Conservation (phyloP, 2,113 vertebrate genomes). For the Neodontobutis hainanensis region DNA sequence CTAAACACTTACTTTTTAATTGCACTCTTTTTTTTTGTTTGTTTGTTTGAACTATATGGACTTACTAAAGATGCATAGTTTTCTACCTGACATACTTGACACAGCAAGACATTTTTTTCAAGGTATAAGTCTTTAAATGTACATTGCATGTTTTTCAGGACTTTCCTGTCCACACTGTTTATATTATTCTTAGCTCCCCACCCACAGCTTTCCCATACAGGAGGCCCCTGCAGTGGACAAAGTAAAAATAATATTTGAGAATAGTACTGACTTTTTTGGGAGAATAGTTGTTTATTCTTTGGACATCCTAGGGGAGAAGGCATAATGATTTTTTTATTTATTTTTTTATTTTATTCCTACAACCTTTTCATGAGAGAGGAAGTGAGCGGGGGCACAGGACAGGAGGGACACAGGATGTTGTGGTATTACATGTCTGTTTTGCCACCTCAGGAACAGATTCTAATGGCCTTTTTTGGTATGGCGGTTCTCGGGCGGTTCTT, state of each 20-base stretch:
- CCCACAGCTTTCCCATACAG: conserved; percentile 88
- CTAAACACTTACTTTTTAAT: too few species aligned
- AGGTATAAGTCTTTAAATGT: too few species aligned
- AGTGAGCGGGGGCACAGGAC: conserved; percentile 41
- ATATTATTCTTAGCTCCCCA: conserved; percentile 77
- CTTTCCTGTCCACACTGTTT: conserved; percentile 18
- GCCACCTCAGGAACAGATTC: conserved; percentile 43
- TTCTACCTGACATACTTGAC: too few species aligned
- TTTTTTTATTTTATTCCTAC: neutral
- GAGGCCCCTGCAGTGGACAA: conserved; percentile 78
- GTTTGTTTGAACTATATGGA: too few species aligned
- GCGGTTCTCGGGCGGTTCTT: conserved; percentile 8
- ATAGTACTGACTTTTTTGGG: conserved; percentile 92
- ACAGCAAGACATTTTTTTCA: too few species aligned
- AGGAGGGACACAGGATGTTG: conserved; percentile 29
- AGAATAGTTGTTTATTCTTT: conserved; percentile 91
- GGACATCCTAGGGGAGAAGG: conserved; percentile 84
- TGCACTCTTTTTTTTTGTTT: too few species aligned
- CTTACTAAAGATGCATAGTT: too few species aligned
- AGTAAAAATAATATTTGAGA: conserved; percentile 90
- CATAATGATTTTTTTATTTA: conserved; percentile 52
- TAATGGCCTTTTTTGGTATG: conserved; percentile 65
- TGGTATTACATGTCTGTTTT: conserved; percentile 41
- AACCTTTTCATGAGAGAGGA: conserved; percentile 57
- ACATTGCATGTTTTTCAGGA: too few species aligned